Conservation (phyloP, 2,113 vertebrate species). For the Perca fluviatilis region DNA sequence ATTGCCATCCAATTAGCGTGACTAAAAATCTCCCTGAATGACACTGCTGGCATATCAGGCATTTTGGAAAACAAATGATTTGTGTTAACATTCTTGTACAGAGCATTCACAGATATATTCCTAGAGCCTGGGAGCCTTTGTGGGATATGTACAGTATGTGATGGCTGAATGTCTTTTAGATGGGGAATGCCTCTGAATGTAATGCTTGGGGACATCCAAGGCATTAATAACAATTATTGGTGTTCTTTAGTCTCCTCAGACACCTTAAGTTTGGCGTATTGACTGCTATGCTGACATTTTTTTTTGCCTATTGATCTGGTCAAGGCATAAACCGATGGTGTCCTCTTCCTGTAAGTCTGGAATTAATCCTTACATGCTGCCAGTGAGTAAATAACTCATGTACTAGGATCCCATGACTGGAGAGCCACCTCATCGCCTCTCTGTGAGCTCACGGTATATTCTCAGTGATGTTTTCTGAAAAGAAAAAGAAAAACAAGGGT, state of each 20-base stretch:
- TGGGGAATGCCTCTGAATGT: constrained; percentile 63
- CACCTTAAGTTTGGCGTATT: constrained; percentile 84
- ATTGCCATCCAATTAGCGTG: no score
- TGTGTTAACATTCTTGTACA: constrained; percentile 21
- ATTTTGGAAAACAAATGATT: background rate
- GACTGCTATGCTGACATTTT: constrained; percentile 70
- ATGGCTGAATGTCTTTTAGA: constrained; percentile 51
- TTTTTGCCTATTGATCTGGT: constrained; percentile 80
- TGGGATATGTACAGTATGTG: constrained; percentile 10
- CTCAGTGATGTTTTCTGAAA: constrained; percentile 2
- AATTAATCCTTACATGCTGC: constrained; percentile 69
- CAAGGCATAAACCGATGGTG: constrained; percentile 70
- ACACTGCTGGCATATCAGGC: background rate
- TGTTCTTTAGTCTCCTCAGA: constrained; percentile 78
- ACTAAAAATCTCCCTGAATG: background rate
- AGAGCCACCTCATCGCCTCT: constrained; percentile 12
- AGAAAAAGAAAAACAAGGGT: constrained; percentile 15
- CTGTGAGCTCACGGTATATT: background rate
- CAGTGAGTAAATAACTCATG: constrained; percentile 51
- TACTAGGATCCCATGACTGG: constrained; percentile 33
- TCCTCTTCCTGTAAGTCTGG: constrained; percentile 69
- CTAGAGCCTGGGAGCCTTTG: constrained; percentile 1
- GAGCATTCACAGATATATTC: background rate
- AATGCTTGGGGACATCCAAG: constrained; percentile 65
- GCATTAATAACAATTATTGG: constrained; percentile 85